Evolutionary conservation across 2,113 vertebrate genomes (phyloP).

Genomic region (Natator depressus): DNA sequence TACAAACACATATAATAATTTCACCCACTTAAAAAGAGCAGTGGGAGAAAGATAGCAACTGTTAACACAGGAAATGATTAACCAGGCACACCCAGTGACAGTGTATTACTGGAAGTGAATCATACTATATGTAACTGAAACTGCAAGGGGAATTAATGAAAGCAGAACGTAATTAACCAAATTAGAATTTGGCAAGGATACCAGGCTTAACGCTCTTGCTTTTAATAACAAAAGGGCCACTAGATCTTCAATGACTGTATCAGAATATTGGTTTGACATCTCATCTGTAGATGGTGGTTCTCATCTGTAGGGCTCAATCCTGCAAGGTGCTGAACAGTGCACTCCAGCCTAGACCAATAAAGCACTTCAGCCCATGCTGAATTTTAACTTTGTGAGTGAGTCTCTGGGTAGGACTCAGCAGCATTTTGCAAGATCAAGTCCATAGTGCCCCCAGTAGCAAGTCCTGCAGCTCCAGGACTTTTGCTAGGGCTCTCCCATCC

Average conservation of each 20-base stretch:
- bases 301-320: neutral
- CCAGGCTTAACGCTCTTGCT: slow-evolving; percentile 25
- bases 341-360: slow-evolving; percentile 32
- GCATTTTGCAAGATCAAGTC: neutral
- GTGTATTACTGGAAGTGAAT: slow-evolving; percentile 33
- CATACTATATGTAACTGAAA: slow-evolving; percentile 58
- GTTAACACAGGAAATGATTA: slow-evolving; percentile 54
- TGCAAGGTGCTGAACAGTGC: slow-evolving; percentile 16
- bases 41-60: slow-evolving; percentile 19
- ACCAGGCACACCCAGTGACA: slow-evolving; percentile 40
- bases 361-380: neutral
- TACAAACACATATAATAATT: neutral
- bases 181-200: slow-evolving; percentile 59
- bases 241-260: slow-evolving; percentile 40
- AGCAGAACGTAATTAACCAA: slow-evolving; percentile 39
- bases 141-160: slow-evolving; percentile 50
- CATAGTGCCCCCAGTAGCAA: neutral
- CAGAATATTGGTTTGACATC: slow-evolving; percentile 9
- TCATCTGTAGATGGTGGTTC: neutral
- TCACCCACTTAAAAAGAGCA: slow-evolving; percentile 20
- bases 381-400: neutral
- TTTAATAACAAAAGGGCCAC: slow-evolving; percentile 37
- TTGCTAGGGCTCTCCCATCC: neutral
- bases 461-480: neutral
- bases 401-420: neutral